Base-by-base conservation (phyloP, 2,113 vertebrate species). In the Ifrita kowaldi region DNA sequence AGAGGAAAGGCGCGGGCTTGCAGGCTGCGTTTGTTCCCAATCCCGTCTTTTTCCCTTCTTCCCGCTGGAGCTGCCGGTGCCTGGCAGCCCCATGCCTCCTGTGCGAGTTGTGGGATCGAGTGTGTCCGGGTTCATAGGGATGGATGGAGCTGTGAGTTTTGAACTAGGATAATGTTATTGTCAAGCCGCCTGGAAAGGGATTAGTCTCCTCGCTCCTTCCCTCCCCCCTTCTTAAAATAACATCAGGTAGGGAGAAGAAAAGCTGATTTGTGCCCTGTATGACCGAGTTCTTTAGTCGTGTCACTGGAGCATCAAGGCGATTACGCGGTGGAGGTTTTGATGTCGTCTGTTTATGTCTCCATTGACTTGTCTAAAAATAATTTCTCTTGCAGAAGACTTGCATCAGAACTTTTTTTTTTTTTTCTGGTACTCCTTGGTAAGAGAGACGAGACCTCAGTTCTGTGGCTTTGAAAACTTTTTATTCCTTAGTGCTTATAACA, bases 181-280 rank as follows among this genome's bases (percentile, higher is more conserved):
- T 50, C 47, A 16, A 63, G 68, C 77, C 5, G 57, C 62, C 62
- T 46, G 3, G 30, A 12, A 37, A 65, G 57, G 84, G 88, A 94
- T 96, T 96, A 95, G 27, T 65, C 14, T 69, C 17, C 27, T 64
- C 20, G 39, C 19, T 75, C 15, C 30, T 37, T 24, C n/a, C 19
- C 30, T 32, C 11, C 39, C 8, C 6, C 1, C 8, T 53, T 28
- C 93, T 67, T 80, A 90, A 93, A 94, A 95, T 97, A 95, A 41
- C 56, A 85, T 85, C 71, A 88, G 84, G 93, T 89, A 90, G 62
- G 60, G 80, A 93, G 73, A 47, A 71, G 87, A 53, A 92, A 95
- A 96, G 89, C 93, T 91, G 95, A 90, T 97, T 95, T 96, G 94
- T 95, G 92, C 89, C 67, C 60, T 80, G 1, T 53, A 23, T 71